Evolutionary conservation across 1,140 invertebrate genomes (phyloP).

Genomic region (Archivesica marissinica): DNA sequence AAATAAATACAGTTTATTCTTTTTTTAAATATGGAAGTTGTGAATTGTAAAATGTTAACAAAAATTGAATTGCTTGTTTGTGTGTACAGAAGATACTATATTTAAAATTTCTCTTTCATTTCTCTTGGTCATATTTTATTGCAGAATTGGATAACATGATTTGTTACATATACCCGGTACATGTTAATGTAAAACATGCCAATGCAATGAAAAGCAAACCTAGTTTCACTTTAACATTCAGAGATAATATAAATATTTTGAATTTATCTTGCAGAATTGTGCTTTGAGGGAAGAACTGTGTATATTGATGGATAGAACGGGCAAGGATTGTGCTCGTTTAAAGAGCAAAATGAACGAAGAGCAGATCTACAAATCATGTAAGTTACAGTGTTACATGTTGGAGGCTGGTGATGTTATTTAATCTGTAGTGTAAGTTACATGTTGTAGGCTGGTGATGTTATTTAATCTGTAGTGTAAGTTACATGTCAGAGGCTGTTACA

Average conservation of each 20-base stretch:
- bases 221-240: not conserved
- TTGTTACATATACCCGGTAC: not conserved
- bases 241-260: no score
- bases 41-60: not conserved
- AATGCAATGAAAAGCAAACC: not conserved
- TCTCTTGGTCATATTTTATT: not conserved
- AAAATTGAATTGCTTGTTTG: not conserved
- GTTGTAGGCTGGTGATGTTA: not conserved
- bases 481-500: no score
- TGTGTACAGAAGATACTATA: not conserved
- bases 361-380: constrained; percentile 33
- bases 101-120: not conserved
- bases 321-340: not conserved
- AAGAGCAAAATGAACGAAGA: not conserved
- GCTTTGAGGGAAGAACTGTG: constrained; percentile 3
- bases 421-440: no score
- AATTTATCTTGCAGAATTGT: constrained; percentile 19
- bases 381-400: not conserved
- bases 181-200: not conserved
- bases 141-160: not conserved
- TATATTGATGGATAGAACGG: not conserved
- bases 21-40: not conserved
- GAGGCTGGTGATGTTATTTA: no score
- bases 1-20: not conserved
- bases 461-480: no score